Evolutionary conservation across 2,797 vertebrate genomes (phyloP).

Genomic region (Vultur gryphus): DNA sequence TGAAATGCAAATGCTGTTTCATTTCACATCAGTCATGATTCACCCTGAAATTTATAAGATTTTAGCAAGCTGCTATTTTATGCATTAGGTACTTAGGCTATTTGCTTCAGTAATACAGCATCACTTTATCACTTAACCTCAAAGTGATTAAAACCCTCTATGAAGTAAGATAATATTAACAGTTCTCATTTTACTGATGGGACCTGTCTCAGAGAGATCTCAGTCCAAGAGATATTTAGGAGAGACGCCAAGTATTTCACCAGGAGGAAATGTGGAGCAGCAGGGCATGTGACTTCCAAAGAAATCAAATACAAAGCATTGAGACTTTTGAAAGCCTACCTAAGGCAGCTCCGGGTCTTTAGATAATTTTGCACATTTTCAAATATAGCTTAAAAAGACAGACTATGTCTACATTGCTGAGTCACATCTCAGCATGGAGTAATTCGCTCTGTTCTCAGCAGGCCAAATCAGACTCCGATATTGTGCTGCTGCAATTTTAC

Average conservation of each 20-base stretch:
- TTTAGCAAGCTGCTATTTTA: neutral
- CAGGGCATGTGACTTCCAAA: rapidly evolving
- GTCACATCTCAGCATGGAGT: neutral
- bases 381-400: rapidly evolving
- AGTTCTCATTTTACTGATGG: neutral
- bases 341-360: neutral
- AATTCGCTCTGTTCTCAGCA: neutral
- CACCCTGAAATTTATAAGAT: neutral
- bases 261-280: neutral
- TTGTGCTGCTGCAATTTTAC: neutral
- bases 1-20: neutral
- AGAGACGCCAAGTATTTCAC: neutral
- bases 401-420: neutral
- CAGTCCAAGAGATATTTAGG: neutral
- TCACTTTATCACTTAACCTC: neutral
- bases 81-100: neutral
- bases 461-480: neutral
- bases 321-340: neutral
- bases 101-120: neutral
- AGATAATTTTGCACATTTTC: neutral
- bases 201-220: neutral
- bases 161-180: neutral
- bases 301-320: neutral
- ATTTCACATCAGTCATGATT: neutral
- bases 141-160: neutral